Evolutionary conservation across 2,113 vertebrate species (phyloP).

Genomic region (Cavia porcellus): DNA sequence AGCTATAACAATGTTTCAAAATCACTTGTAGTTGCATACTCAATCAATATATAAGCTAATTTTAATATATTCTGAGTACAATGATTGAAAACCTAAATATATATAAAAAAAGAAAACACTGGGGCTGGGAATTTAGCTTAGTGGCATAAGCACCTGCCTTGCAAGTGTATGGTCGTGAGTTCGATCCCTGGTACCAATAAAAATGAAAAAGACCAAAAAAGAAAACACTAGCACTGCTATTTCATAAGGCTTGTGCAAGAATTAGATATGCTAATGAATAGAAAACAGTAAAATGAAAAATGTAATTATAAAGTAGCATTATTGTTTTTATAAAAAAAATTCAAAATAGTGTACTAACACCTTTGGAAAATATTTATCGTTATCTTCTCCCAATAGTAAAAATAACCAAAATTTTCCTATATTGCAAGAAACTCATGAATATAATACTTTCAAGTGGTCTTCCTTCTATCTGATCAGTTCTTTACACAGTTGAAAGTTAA

Average conservation of each 20-base stretch:
- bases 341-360: constrained; percentile 32
- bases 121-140: too few relatives aligned
- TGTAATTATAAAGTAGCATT: neutral
- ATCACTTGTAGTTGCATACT: neutral
- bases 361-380: neutral
- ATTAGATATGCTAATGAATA: neutral
- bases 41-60: constrained; percentile 42
- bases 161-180: too few relatives aligned
- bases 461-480: constrained; percentile 50
- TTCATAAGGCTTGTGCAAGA: neutral
- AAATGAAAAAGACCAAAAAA: too few relatives aligned
- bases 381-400: constrained; percentile 31
- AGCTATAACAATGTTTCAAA: neutral
- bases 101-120: constrained; percentile 27
- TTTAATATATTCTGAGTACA: constrained; percentile 24
- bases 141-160: too few relatives aligned
- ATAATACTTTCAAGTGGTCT: constrained; percentile 51
- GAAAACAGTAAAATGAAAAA: constrained; percentile 44
- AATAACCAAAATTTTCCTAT: constrained; percentile 42
- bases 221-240: neutral
- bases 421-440: constrained; percentile 58
- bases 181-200: too few relatives aligned
- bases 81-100: constrained; percentile 24
- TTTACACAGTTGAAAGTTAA: constrained; percentile 22
- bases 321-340: constrained; percentile 30